Conservation (phyloP, 2,797 vertebrate genomes). For the Capromys pilorides region DNA sequence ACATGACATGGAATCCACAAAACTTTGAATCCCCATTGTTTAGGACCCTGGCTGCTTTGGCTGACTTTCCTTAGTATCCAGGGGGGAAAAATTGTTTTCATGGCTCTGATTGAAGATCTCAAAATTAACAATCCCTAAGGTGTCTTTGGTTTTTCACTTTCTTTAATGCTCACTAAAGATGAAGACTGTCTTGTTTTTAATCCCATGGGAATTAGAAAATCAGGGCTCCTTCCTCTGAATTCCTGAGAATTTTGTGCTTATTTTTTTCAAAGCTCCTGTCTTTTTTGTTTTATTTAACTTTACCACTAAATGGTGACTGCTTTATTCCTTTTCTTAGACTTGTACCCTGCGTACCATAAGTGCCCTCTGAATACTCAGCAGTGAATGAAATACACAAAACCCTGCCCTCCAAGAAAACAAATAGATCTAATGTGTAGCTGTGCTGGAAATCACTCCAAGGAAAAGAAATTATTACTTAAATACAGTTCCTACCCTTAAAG, state of each 20-base stretch:
- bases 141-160: background rate
- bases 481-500: background rate
- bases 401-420: background rate
- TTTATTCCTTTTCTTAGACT: slow-evolving; percentile 25
- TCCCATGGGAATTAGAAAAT: background rate
- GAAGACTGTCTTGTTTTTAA: background rate
- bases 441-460: background rate
- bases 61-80: background rate
- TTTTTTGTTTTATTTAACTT: background rate
- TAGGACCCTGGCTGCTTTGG: background rate
- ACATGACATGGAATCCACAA: slow-evolving; percentile 41
- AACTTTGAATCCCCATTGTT: background rate
- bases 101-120: background rate
- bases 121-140: slow-evolving; percentile 4
- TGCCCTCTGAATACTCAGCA: slow-evolving; percentile 7
- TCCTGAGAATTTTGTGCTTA: background rate
- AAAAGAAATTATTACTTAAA: slow-evolving; percentile 29
- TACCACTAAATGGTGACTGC: background rate
- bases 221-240: slow-evolving; percentile 13
- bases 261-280: slow-evolving; percentile 14
- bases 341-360: background rate
- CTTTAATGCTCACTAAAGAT: background rate
- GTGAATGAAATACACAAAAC: slow-evolving; percentile 17
- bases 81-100: background rate
- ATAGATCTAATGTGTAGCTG: slow-evolving; percentile 2